Conservation (phyloP, 1,140 invertebrate genomes). For the Chelonus insularis region DNA sequence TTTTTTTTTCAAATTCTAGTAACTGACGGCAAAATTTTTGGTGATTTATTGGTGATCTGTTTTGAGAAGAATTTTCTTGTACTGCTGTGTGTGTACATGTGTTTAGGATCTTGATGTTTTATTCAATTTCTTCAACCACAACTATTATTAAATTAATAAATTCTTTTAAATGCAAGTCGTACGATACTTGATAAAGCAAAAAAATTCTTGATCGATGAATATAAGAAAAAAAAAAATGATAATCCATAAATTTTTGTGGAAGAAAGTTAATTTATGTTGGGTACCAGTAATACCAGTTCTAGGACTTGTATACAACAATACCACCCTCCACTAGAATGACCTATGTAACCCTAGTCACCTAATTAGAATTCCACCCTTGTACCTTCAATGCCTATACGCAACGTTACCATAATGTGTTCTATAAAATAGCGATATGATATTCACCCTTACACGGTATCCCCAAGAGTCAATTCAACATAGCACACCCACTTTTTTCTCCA, state of each 20-base stretch:
- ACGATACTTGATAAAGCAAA: too few relatives aligned
- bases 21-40: neutral
- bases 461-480: constrained; percentile 6
- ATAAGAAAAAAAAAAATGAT: too few relatives aligned
- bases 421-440: constrained; percentile 46
- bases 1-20: neutral
- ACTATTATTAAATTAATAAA: too few relatives aligned
- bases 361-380: constrained; percentile 24
- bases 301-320: constrained; percentile 12
- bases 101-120: neutral
- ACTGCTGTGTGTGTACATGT: neutral
- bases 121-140: neutral
- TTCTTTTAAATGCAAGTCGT: too few relatives aligned
- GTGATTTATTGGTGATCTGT: neutral
- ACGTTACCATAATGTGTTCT: constrained; percentile 35
- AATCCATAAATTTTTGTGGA: too few relatives aligned
- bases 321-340: neutral
- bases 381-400: constrained; percentile 18
- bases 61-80: neutral
- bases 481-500: constrained; percentile 39
- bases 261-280: neutral
- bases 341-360: constrained; percentile 11
- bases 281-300: neutral
- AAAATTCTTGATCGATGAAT: too few relatives aligned
- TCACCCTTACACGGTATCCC: constrained; percentile 35